Percentiles rank a stretch among this genome's conserved stretches.
phyloP scores from a whole-genome alignment of 2,113 vertebrate species.

The Morone saxatilis region DNA sequence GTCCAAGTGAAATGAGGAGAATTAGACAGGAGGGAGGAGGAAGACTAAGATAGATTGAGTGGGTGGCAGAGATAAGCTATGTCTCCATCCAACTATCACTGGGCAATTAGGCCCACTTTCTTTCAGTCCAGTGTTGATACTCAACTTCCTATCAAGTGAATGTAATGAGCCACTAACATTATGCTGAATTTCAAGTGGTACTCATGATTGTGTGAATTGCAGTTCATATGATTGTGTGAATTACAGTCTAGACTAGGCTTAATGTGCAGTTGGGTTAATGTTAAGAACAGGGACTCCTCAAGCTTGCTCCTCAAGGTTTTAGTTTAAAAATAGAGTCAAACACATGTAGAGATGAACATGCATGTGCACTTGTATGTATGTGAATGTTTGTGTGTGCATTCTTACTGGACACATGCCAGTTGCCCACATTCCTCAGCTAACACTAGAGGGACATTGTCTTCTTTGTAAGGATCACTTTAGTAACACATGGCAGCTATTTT shows the following conservation, averaged over 20 bases:
- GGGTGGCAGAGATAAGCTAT: conserved; percentile 64
- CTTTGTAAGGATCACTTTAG: conserved; percentile 42
- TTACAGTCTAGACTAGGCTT: conserved; percentile 3
- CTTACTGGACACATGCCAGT: conserved; percentile 52
- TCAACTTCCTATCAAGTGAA: conserved; percentile 62
- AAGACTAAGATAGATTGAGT: conserved; percentile 52
- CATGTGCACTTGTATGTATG: conserved; percentile 21
- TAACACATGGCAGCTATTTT: conserved; percentile 39
- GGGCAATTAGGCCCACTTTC: conserved; percentile 59
- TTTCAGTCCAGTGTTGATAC: conserved; percentile 52
- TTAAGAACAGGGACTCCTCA: conserved; percentile 8
- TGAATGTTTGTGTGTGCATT: conserved; percentile 47
- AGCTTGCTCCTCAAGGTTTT: not conserved
- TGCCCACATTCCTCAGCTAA: conserved; percentile 65
- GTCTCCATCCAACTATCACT: conserved; percentile 65
- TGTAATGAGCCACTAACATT: conserved; percentile 62
- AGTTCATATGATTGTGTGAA: conserved; percentile 21
- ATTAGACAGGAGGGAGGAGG: conserved; percentile 27
- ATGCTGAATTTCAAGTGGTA: conserved; percentile 47
- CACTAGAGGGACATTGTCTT: conserved; percentile 32
- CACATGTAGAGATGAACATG: conserved; percentile 16
- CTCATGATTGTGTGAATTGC: conserved; percentile 28
- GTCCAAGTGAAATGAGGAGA: conserved; percentile 49
- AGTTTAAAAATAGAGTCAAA: conserved; percentile 60
- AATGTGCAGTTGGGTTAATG: conserved; percentile 22